phyloP scores from a whole-genome alignment of 2,797 vertebrate species.

The Acomys russatus region DNA sequence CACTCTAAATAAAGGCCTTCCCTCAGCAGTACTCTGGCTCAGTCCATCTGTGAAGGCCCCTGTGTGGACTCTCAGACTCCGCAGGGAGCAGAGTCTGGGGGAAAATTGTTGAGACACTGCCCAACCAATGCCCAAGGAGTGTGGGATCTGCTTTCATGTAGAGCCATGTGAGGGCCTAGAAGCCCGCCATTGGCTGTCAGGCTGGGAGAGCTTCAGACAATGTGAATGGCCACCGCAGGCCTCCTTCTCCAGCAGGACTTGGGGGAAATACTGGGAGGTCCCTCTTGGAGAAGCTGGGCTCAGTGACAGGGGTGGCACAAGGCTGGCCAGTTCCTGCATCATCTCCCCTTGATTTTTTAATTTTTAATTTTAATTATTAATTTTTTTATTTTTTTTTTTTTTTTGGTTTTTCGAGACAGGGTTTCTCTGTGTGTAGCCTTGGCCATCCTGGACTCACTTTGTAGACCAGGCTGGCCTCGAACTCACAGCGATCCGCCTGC shows the following conservation, averaged over 20 bases:
- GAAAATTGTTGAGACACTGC: background rate
- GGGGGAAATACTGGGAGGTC: too few species aligned
- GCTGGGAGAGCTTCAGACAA: background rate
- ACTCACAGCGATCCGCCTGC: too few species aligned
- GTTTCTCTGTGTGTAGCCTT: too few species aligned
- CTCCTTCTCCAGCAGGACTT: background rate
- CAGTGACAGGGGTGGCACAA: background rate
- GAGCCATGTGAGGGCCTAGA: background rate
- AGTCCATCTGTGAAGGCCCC: background rate
- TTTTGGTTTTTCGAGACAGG: too few species aligned
- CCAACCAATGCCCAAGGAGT: background rate
- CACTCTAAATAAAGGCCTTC: background rate
- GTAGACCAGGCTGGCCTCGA: too few species aligned
- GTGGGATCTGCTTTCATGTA: background rate
- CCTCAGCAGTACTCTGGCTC: background rate
- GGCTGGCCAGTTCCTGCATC: background rate
- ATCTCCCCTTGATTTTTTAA: background rate
- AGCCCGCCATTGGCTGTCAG: background rate
- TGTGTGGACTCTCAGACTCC: background rate
- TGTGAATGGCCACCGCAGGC: background rate
- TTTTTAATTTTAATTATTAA: too few species aligned
- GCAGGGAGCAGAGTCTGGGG: too few species aligned
- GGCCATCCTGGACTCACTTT: too few species aligned
- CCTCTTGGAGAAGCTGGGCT: background rate
- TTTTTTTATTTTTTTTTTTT: too few species aligned